Evolutionary conservation across 2,113 vertebrate genomes (phyloP).

Genomic region (Phoxinus phoxinus): DNA sequence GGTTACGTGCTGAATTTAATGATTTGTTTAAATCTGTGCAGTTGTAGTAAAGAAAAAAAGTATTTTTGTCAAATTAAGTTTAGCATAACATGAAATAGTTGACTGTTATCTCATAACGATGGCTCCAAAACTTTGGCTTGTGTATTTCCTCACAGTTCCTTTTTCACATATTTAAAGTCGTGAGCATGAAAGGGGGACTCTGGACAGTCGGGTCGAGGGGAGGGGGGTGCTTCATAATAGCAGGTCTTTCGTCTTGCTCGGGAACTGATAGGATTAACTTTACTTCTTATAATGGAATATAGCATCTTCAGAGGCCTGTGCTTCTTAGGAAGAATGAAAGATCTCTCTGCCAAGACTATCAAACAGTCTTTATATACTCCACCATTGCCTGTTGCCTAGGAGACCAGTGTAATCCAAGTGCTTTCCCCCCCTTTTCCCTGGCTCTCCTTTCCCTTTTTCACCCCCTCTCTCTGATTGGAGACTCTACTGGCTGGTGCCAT

Average conservation of each 20-base stretch:
- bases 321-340: conserved; percentile 59
- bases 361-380: conserved; percentile 64
- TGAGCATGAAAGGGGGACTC: not conserved
- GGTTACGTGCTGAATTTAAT: too few species aligned
- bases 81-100: not conserved
- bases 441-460: conserved; percentile 19
- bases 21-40: too few species aligned
- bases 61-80: not conserved
- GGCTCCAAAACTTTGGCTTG: not conserved
- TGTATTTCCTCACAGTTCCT: conserved; percentile 33
- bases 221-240: conserved; percentile 42
- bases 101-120: not conserved
- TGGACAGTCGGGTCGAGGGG: conserved; percentile 13
- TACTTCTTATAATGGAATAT: conserved; percentile 58
- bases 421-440: conserved; percentile 29
- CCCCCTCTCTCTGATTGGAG: conserved; percentile 53
- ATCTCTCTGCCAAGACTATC: conserved; percentile 65
- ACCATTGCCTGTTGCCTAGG: conserved; percentile 65
- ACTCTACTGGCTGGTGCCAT: conserved; percentile 63
- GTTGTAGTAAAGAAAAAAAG: not conserved
- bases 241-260: conserved; percentile 55
- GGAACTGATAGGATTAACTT: conserved; percentile 63
- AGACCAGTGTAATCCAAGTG: conserved; percentile 65
- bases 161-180: not conserved
- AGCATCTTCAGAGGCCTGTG: conserved; percentile 56